phyloP scores from a whole-genome alignment of 2,888 invertebrate genomes.

The Cephus spinipes region DNA sequence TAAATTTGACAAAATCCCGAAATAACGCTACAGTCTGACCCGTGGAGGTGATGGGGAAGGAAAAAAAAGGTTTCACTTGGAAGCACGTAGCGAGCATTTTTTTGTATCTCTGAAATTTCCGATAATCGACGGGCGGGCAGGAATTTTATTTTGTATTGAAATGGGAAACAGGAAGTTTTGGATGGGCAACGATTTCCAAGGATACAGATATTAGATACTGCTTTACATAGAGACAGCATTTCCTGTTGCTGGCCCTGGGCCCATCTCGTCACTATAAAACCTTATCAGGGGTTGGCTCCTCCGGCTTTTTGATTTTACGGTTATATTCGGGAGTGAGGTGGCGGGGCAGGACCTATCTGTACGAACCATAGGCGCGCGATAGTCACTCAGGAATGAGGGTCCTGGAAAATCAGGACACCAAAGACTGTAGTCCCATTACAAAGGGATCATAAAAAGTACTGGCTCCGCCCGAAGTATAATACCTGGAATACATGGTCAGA shows the following conservation, averaged over 20 bases:
- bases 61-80: background rate
- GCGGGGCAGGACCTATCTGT: background rate
- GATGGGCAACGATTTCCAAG: background rate
- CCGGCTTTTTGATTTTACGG: constrained; percentile 51
- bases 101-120: background rate
- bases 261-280: constrained; percentile 28
- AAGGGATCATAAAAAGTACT: background rate
- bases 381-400: background rate
- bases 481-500: background rate
- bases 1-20: background rate
- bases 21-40: background rate
- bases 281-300: constrained; percentile 38
- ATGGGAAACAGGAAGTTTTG: background rate
- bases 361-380: background rate
- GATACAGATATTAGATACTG: background rate
- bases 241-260: background rate
- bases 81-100: background rate
- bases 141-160: background rate
- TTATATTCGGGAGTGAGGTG: constrained; percentile 33
- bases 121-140: background rate
- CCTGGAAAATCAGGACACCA: background rate
- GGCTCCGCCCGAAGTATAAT: background rate
- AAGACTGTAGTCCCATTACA: background rate
- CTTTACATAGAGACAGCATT: background rate
- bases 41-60: background rate